Evolutionary conservation across 64 coral and sea anemone species (phyloP), one percentile per base, ranked within the genome.

Genomic region (Dendronephthya gigantea): DNA sequence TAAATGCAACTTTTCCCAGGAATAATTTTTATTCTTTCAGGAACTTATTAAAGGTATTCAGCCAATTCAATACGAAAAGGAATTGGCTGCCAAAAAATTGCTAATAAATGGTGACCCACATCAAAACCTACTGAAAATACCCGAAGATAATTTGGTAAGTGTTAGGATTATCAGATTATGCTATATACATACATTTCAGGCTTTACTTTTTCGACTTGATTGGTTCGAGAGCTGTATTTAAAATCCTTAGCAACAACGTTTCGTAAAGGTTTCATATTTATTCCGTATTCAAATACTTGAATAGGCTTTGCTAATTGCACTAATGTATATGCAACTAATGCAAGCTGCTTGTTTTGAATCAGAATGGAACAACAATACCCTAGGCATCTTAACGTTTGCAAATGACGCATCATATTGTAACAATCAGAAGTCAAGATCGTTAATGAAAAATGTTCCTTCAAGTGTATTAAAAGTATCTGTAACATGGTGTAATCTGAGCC

Each of bases 11-110:
- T 79, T 36, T 12, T 36, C 6, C 4, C 29, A 6, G 22, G 58
- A 22, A 66, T 30, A 66, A 66, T 30, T 79, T 79, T 39, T 34
- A 12, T 36, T 36, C 4, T 35, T 34, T 29, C 30, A 79, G 72
- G 72, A 79, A 28, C 72, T 79, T 33, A 79, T 79, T 19, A 29
- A 79, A 35, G 72, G 72, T 34, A 39, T 79, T 79, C 72, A 79
- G 30, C 72, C 72, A 34, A 79, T 79, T 29, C 29, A 29, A 15
- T 79, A 79, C 22, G 72, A 79, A 39, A 35, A 29, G 9, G 72
- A 79, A 19, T 34, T 79, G 7, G 72, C 72, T 39, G 72, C 72
- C 9, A 79, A 79, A 19, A 79, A 17, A 39, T 79, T 79, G 17
- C 15, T 79, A 35, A 79, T 79, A 9, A 19, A 79, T 34, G 72